Evolutionary conservation across 2,797 vertebrate species (phyloP).

Genomic region (Diceros bicornis): DNA sequence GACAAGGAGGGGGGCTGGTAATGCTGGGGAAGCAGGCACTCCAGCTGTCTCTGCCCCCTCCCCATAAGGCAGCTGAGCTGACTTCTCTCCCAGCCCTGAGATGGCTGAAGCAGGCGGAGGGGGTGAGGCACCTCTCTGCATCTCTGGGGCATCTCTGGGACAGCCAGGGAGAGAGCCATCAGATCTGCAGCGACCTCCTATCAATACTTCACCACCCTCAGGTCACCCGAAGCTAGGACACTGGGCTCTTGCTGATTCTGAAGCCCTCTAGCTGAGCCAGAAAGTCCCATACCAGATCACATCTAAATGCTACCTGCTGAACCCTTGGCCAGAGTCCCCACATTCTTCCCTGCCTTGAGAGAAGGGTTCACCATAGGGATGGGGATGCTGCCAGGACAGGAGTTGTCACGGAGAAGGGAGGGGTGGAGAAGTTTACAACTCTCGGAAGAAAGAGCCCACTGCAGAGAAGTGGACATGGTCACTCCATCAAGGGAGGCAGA

Average conservation of each 20-base stretch:
- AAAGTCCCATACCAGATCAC: background rate
- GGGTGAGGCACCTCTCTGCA: background rate
- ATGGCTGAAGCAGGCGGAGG: background rate
- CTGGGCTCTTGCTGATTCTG: background rate
- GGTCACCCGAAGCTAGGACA: background rate
- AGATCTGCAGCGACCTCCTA: background rate
- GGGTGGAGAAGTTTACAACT: background rate
- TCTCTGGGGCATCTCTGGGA: background rate
- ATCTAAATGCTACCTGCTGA: background rate
- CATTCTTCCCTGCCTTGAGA: background rate
- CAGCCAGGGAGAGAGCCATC: background rate
- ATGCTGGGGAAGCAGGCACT: background rate
- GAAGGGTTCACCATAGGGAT: background rate
- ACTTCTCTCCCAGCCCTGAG: background rate
- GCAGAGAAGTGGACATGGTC: constrained; percentile 83
- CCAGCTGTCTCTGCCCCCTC: background rate
- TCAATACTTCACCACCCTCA: background rate
- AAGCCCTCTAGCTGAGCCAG: background rate
- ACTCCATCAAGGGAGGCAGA: constrained; percentile 60
- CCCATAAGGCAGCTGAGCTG: background rate
- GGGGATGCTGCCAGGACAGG: background rate
- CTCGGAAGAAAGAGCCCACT: constrained; percentile 56
- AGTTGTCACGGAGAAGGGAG: background rate
- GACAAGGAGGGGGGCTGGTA: background rate
- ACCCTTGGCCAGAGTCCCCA: background rate